phyloP scores from a whole-genome alignment of 2,113 vertebrate species.

The Sprattus sprattus region DNA sequence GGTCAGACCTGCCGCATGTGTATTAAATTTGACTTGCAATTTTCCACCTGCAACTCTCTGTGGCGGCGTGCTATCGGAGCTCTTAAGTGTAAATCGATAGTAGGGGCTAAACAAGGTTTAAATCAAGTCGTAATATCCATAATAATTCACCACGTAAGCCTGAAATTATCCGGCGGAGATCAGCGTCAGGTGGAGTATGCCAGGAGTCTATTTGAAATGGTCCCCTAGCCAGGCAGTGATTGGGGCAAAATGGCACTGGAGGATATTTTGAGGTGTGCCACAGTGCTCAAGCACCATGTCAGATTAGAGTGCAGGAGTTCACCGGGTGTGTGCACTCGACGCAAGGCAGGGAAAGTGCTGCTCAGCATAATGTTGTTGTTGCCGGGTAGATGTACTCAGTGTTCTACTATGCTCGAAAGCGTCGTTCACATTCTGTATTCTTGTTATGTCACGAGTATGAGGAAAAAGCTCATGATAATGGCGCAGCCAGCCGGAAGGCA shows the following conservation, averaged over 20 bases:
- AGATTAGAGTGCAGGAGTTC: slow-evolving; percentile 27
- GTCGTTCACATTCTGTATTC: background rate
- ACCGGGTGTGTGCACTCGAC: slow-evolving; percentile 9
- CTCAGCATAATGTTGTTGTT: background rate
- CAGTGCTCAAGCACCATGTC: slow-evolving; percentile 40
- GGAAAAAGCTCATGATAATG: background rate
- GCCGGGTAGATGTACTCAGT: background rate
- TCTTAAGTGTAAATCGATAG: slow-evolving; percentile 58
- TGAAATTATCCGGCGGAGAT: slow-evolving; percentile 36
- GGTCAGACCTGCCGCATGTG: slow-evolving; percentile 53
- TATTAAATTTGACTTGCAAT: slow-evolving; percentile 58
- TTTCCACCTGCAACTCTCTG: slow-evolving; percentile 39
- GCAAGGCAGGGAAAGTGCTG: background rate
- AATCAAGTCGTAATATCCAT: slow-evolving; percentile 53
- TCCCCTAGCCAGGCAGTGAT: slow-evolving; percentile 30
- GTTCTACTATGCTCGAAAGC: background rate
- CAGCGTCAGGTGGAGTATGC: slow-evolving; percentile 30
- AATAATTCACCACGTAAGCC: slow-evolving; percentile 43
- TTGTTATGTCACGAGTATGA: background rate
- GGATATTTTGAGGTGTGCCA: slow-evolving; percentile 8
- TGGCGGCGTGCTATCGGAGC: slow-evolving; percentile 36
- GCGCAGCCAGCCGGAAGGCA: background rate
- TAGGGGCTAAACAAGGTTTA: slow-evolving; percentile 55
- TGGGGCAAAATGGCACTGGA: slow-evolving; percentile 38
- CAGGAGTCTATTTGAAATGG: slow-evolving; percentile 21